A percentile compares a stretch with the other conserved stretches of the same genome.
phyloP scores from a whole-genome alignment of 2,797 vertebrate species.

The Sebastes variabilis region DNA sequence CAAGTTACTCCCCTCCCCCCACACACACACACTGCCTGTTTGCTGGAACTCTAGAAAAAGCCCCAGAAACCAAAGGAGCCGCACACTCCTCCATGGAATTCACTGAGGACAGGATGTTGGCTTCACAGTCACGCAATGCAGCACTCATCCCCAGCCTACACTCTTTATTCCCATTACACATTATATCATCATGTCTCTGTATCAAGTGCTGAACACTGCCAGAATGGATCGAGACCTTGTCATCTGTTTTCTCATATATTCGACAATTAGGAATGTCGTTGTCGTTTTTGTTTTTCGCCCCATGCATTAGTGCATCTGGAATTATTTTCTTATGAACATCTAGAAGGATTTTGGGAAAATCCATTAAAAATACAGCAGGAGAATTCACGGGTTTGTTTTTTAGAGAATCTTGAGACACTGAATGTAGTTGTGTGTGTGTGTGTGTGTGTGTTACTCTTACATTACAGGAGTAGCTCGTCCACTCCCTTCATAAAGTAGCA shows the following conservation, averaged over 20 bases:
- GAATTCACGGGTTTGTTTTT: neutral
- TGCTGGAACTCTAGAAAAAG: constrained; percentile 72
- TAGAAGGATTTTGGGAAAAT: neutral
- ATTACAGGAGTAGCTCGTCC: neutral
- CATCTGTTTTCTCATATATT: neutral
- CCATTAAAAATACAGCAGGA: neutral
- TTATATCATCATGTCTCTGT: constrained; percentile 51
- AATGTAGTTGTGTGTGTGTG: constrained; percentile 1
- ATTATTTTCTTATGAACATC: neutral
- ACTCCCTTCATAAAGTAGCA: neutral
- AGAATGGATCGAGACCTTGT: constrained; percentile 18
- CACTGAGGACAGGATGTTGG: constrained; percentile 79
- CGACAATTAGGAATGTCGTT: neutral
- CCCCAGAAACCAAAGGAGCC: constrained; percentile 76
- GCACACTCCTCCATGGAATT: constrained; percentile 78
- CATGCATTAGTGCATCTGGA: neutral
- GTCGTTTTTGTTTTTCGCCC: neutral
- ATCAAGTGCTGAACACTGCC: constrained; percentile 27
- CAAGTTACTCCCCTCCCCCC: constrained; percentile 2
- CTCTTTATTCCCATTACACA: constrained; percentile 60
- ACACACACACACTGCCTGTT: constrained; percentile 2
- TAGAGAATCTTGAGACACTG: neutral
- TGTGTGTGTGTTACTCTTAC: neutral
- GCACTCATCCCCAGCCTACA: constrained; percentile 56
- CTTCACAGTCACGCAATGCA: constrained; percentile 79